phyloP scores from a whole-genome alignment of 2,113 vertebrate genomes.

The Nothocercus julius region DNA sequence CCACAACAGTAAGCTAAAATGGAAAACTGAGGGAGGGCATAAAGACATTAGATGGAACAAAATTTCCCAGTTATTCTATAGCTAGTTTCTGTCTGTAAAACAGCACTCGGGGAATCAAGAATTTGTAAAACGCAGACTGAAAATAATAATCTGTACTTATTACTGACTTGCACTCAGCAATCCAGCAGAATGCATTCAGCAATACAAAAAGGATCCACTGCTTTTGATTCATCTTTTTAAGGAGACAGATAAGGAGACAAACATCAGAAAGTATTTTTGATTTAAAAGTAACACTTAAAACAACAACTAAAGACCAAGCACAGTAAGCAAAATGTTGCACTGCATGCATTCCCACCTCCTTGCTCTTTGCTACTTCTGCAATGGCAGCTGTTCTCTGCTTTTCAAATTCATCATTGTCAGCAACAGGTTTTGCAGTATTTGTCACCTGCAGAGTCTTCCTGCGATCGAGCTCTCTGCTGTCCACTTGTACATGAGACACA shows the following conservation, averaged over 20 bases:
- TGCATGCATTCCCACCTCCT: constrained; percentile 85
- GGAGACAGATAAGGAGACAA: neutral
- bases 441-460: constrained; percentile 91
- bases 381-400: constrained; percentile 97
- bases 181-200: neutral
- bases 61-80: neutral
- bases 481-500: constrained; percentile 84
- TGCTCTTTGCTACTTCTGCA: constrained; percentile 95
- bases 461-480: constrained; percentile 90
- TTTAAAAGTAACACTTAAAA: neutral
- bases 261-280: neutral
- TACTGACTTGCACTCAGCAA: neutral
- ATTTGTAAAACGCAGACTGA: neutral
- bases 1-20: constrained; percentile 17
- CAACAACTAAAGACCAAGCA: neutral
- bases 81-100: neutral
- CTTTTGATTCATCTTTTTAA: neutral
- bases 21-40: neutral
- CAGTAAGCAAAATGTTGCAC: neutral
- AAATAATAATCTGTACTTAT: neutral
- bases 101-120: neutral
- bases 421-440: constrained; percentile 77
- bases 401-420: constrained; percentile 95
- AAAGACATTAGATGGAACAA: constrained; percentile 16
- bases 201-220: neutral